A percentile compares a stretch with the other conserved stretches of the same genome.
Evolutionary conservation across 2,888 invertebrate genomes (phyloP).

Genomic region (Nymphalis polychloros): DNA sequence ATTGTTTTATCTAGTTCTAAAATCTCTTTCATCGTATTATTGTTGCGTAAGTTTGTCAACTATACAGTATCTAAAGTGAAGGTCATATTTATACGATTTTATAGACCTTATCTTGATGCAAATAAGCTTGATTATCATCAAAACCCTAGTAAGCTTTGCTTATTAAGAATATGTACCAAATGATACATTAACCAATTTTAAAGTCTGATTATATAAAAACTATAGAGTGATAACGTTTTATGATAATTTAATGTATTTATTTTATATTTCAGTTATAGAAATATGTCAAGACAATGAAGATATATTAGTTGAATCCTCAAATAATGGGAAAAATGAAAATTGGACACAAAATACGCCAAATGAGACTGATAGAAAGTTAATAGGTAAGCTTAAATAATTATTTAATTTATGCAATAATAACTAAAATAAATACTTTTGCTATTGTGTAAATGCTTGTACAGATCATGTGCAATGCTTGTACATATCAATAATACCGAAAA

Average conservation of each 20-base stretch:
- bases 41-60: background rate
- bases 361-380: slow-evolving; percentile 63
- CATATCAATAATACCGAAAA: too few species aligned
- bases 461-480: too few species aligned
- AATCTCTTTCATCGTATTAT: too few species aligned
- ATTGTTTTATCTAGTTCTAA: too few species aligned
- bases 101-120: too few species aligned
- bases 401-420: background rate
- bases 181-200: too few species aligned
- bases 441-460: too few species aligned
- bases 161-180: too few species aligned
- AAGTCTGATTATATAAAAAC: too few species aligned
- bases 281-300: slow-evolving; percentile 60
- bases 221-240: background rate
- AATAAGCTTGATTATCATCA: too few species aligned
- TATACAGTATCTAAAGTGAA: background rate
- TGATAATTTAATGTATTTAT: background rate
- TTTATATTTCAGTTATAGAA: slow-evolving; percentile 69
- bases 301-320: slow-evolving; percentile 55
- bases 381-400: slow-evolving; percentile 50
- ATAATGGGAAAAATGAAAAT: slow-evolving; percentile 61
- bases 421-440: too few species aligned
- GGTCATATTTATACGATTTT: background rate
- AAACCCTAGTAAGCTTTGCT: too few species aligned
- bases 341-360: slow-evolving; percentile 60